phyloP scores from a whole-genome alignment of 2,797 vertebrate genomes.

The Coreius guichenoti region DNA sequence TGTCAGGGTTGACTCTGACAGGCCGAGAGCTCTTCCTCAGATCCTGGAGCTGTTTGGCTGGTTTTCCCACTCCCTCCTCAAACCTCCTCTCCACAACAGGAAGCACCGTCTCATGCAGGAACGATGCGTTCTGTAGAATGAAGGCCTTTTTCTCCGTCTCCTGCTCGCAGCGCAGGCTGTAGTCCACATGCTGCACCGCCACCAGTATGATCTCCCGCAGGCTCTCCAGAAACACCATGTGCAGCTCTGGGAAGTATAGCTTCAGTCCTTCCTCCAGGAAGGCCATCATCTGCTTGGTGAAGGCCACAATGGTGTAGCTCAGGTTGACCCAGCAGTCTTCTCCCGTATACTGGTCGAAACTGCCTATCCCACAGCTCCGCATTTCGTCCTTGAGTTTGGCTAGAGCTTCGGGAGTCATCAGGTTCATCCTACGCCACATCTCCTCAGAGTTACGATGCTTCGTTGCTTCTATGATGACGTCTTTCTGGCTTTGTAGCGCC shows the following conservation, averaged over 20 bases:
- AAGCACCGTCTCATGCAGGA: slow-evolving; percentile 95
- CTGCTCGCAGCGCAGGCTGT: slow-evolving; percentile 96
- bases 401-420: slow-evolving; percentile 97
- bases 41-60: slow-evolving; percentile 96
- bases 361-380: slow-evolving; percentile 85
- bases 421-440: slow-evolving; percentile 98
- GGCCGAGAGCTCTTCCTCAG: slow-evolving; percentile 88
- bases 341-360: slow-evolving; percentile 93
- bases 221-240: slow-evolving; percentile 97
- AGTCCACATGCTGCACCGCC: slow-evolving; percentile 97
- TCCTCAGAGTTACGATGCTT: slow-evolving; percentile 98
- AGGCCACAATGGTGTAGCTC: slow-evolving; percentile 96
- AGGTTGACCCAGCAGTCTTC: slow-evolving; percentile 99
- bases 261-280: slow-evolving; percentile 96
- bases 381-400: slow-evolving; percentile 95
- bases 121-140: slow-evolving; percentile 92
- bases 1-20: slow-evolving; percentile 92
- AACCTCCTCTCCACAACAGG: slow-evolving; percentile 94
- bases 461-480: slow-evolving; percentile 97
- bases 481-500: slow-evolving; percentile 92
- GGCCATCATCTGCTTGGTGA: slow-evolving; percentile 98
- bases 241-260: slow-evolving; percentile 95
- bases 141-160: slow-evolving; percentile 94
- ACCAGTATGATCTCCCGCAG: slow-evolving; percentile 94
- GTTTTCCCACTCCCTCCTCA: slow-evolving; percentile 95